Evolutionary conservation across 2,113 vertebrate species (phyloP).

Genomic region (Mesembrinibis cayennensis): DNA sequence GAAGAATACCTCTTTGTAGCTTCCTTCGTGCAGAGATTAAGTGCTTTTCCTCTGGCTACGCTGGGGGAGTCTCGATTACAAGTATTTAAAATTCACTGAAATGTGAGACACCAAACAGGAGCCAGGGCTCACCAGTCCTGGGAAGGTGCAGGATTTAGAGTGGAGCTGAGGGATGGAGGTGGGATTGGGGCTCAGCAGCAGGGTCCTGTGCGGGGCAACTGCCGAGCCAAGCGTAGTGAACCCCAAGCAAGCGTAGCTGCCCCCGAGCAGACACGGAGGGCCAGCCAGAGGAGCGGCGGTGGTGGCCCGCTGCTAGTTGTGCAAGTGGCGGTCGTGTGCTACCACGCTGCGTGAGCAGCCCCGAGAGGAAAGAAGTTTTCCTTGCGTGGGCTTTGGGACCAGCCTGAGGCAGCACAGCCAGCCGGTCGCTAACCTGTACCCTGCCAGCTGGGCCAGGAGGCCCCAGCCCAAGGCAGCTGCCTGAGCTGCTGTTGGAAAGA

Average conservation of each 20-base stretch:
- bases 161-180: neutral
- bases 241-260: neutral
- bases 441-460: neutral
- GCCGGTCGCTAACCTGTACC: too few relatives aligned
- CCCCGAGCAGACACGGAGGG: neutral
- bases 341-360: accelerated
- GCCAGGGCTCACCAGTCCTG: accelerated
- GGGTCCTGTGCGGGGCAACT: neutral
- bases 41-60: neutral
- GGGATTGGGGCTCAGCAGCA: neutral
- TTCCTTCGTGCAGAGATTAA: neutral
- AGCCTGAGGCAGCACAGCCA: neutral
- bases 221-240: too few relatives aligned
- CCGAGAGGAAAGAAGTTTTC: neutral
- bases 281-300: neutral
- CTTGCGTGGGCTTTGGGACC: neutral
- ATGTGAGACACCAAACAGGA: neutral
- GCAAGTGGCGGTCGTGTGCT: neutral
- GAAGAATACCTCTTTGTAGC: neutral
- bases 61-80: neutral
- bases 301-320: neutral
- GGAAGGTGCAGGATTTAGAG: neutral
- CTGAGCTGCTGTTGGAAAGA: neutral
- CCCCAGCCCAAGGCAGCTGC: neutral
- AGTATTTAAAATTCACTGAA: neutral